phyloP scores from a whole-genome alignment of 1,140 invertebrate genomes.

The Eubasilissa regina region DNA sequence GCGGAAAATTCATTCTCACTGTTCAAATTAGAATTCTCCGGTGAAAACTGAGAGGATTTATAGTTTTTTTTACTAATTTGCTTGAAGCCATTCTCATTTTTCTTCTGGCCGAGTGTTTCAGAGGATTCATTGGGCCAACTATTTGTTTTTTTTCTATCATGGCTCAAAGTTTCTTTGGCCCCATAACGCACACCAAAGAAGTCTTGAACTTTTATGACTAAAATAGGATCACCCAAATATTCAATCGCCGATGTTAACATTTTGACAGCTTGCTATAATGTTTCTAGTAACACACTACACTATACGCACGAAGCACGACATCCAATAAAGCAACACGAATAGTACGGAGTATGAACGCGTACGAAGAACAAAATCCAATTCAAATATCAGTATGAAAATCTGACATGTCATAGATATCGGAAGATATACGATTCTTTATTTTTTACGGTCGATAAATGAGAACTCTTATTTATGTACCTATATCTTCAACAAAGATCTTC shows the following conservation, averaged over 20 bases:
- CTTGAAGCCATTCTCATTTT: neutral
- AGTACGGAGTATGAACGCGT: no score
- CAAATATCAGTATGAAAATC: neutral
- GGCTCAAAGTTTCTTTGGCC: slow-evolving; percentile 45
- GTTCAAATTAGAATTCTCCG: slow-evolving; percentile 62
- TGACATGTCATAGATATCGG: slow-evolving; percentile 12
- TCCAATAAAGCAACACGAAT: no score
- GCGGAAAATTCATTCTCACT: slow-evolving; percentile 63
- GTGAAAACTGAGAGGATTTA: slow-evolving; percentile 65
- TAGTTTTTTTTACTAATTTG: slow-evolving; percentile 60
- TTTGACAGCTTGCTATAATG: slow-evolving; percentile 14
- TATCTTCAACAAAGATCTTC: no score
- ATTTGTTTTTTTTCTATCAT: slow-evolving; percentile 32
- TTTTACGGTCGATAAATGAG: no score
- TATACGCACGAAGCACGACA: no score
- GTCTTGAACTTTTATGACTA: slow-evolving; percentile 81
- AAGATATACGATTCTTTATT: neutral
- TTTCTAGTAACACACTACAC: no score
- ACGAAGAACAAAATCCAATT: no score
- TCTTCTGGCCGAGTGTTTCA: neutral
- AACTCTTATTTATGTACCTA: no score
- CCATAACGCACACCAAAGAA: slow-evolving; percentile 77
- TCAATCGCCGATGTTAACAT: slow-evolving; percentile 72
- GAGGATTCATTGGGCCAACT: neutral
- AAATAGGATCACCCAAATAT: slow-evolving; percentile 78